phyloP scores from a whole-genome alignment of 2,888 invertebrate genomes.

The Plagodis pulveraria region DNA sequence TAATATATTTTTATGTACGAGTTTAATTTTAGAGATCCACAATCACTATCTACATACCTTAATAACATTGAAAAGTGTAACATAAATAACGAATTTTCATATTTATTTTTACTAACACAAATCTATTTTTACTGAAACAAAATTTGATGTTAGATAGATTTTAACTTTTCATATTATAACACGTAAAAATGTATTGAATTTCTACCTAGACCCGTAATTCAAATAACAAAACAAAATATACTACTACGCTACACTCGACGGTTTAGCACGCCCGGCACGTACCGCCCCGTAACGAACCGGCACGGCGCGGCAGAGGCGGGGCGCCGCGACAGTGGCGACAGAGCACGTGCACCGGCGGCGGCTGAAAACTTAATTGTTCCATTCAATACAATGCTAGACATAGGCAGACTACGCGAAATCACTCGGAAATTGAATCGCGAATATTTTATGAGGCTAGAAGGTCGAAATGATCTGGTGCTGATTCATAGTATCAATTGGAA shows the following conservation, averaged over 20 bases:
- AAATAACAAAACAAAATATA: slow-evolving; percentile 29
- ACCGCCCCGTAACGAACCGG: slow-evolving; percentile 55
- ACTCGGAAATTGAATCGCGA: slow-evolving; percentile 27
- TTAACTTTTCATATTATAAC: background rate
- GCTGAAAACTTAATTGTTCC: slow-evolving; percentile 29
- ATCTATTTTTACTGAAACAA: too few species aligned
- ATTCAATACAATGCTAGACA: slow-evolving; percentile 9
- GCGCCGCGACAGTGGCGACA: slow-evolving; percentile 50
- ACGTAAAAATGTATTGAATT: background rate
- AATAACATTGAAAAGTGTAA: too few species aligned
- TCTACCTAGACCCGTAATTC: background rate
- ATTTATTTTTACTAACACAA: too few species aligned
- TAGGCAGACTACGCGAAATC: slow-evolving; percentile 25
- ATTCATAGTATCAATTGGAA: slow-evolving; percentile 23
- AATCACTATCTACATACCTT: too few species aligned
- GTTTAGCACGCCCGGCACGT: slow-evolving; percentile 54
- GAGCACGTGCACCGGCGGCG: slow-evolving; percentile 43
- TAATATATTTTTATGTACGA: too few species aligned
- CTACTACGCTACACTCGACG: slow-evolving; percentile 35
- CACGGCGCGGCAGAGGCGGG: slow-evolving; percentile 43
- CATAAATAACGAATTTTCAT: too few species aligned
- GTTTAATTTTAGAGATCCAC: too few species aligned
- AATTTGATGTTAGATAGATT: too few species aligned
- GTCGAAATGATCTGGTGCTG: slow-evolving; percentile 17
- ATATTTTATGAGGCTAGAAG: slow-evolving; percentile 31